These are phyloP conservation scores for Peribatodes rhomboidaria DNA, from an alignment of 2,888 invertebrate genomes.

Conservation along the genomic window DNA sequence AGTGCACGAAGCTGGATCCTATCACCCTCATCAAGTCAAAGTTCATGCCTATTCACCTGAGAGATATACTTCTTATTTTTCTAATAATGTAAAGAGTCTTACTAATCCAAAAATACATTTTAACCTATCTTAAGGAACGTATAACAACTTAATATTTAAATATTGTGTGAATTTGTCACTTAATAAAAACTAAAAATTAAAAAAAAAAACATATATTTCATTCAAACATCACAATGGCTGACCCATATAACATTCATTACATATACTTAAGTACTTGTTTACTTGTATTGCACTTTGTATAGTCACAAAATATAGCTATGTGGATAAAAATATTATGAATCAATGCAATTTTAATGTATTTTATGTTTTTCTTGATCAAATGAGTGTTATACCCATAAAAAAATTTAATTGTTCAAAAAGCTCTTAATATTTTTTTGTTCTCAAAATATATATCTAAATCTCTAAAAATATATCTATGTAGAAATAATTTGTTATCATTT, in stretches of 20 bases:
- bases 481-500: background rate
- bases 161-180: constrained; percentile 5
- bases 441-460: background rate
- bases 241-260: background rate
- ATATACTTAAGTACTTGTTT: too few species aligned
- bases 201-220: background rate
- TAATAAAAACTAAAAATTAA: background rate
- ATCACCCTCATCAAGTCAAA: constrained; percentile 66
- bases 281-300: background rate
- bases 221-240: background rate
- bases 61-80: constrained; percentile 78
- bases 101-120: constrained; percentile 54
- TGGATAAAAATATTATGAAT: too few species aligned
- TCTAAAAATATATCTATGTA: too few species aligned
- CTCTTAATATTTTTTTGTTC: background rate
- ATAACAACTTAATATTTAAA: background rate
- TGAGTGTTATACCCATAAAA: too few species aligned
- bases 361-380: background rate
- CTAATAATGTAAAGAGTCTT: constrained; percentile 60
- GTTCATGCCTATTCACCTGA: constrained; percentile 74
- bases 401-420: background rate
- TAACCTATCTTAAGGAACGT: constrained; percentile 50
- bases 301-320: background rate
- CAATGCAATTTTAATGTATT: background rate
- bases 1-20: constrained; percentile 55